A percentile compares a stretch with the other conserved stretches of the same genome.
Conservation (phyloP, 2,797 vertebrate genomes). For the Anniella stebbinsi region DNA sequence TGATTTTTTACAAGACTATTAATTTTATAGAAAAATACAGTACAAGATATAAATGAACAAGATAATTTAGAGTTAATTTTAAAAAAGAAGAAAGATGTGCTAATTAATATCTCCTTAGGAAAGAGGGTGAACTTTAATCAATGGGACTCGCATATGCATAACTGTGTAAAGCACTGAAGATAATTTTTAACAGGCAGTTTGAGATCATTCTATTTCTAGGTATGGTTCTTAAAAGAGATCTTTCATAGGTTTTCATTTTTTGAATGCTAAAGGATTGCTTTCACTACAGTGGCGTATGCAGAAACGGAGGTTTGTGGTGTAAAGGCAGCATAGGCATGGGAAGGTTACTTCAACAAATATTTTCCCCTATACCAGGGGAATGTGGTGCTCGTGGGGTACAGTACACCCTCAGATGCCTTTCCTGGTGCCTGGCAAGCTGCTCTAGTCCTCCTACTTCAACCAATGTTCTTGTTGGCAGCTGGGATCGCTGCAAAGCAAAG, state of each 20-base stretch:
- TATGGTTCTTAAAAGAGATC: conserved; percentile 39
- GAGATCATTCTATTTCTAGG: background rate
- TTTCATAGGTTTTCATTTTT: conserved; percentile 23
- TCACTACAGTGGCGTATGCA: background rate
- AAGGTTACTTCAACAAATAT: no score
- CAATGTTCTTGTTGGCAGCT: no score
- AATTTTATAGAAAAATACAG: background rate
- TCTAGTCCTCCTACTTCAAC: no score
- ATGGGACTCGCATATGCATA: conserved; percentile 34
- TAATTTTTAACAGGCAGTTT: background rate
- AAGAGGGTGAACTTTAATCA: conserved; percentile 24
- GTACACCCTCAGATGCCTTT: no score
- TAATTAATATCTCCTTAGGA: conserved; percentile 32
- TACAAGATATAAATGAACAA: conserved; percentile 3
- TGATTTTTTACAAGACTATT: background rate
- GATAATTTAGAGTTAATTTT: conserved; percentile 4
- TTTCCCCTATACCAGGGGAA: no score
- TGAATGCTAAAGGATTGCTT: background rate
- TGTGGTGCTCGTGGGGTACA: no score
- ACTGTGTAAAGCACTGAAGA: background rate
- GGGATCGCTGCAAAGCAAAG: no score
- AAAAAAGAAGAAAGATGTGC: conserved; percentile 8
- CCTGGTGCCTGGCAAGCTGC: no score
- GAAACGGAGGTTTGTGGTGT: background rate
- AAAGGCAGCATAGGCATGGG: background rate